phyloP scores from a whole-genome alignment of 1,140 invertebrate species.

The Acromyrmex echinatior region DNA sequence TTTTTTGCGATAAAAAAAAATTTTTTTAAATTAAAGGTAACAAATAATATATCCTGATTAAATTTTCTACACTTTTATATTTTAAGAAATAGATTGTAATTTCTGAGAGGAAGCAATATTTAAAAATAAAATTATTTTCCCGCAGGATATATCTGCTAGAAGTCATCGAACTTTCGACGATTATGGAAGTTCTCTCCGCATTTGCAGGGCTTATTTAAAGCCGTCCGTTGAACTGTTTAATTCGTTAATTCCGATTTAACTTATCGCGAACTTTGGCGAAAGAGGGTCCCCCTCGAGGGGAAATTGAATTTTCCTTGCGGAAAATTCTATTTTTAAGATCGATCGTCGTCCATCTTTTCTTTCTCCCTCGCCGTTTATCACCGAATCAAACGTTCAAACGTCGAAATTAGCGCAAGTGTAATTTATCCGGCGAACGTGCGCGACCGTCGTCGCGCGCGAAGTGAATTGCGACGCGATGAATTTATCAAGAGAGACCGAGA shows the following conservation, averaged over 20 bases:
- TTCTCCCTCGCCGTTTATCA: background rate
- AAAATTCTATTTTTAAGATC: slow-evolving; percentile 48
- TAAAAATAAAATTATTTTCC: slow-evolving; percentile 4
- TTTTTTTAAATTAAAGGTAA: no score
- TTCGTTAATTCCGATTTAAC: slow-evolving; percentile 66
- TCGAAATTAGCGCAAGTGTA: slow-evolving; percentile 45
- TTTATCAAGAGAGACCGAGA: slow-evolving; percentile 14
- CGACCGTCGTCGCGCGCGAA: background rate
- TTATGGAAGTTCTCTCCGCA: slow-evolving; percentile 38
- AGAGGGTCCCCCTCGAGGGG: background rate
- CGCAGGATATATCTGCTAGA: background rate
- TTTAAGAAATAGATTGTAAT: background rate
- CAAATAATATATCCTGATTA: background rate
- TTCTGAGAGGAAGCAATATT: background rate
- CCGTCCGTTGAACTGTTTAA: slow-evolving; percentile 62
- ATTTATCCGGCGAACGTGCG: slow-evolving; percentile 40
- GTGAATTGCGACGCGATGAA: slow-evolving; percentile 43
- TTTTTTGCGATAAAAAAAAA: no score
- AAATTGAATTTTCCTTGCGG: slow-evolving; percentile 36
- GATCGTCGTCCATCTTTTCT: background rate
- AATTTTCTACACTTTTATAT: background rate
- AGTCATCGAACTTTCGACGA: slow-evolving; percentile 54
- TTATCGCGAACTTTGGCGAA: slow-evolving; percentile 42
- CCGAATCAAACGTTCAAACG: slow-evolving; percentile 28
- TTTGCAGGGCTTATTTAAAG: slow-evolving; percentile 53